A percentile compares a stretch with the other conserved stretches of the same genome.
Evolutionary conservation across 1,140 invertebrate species (phyloP).

Genomic region (Scaptomyza pallida): DNA sequence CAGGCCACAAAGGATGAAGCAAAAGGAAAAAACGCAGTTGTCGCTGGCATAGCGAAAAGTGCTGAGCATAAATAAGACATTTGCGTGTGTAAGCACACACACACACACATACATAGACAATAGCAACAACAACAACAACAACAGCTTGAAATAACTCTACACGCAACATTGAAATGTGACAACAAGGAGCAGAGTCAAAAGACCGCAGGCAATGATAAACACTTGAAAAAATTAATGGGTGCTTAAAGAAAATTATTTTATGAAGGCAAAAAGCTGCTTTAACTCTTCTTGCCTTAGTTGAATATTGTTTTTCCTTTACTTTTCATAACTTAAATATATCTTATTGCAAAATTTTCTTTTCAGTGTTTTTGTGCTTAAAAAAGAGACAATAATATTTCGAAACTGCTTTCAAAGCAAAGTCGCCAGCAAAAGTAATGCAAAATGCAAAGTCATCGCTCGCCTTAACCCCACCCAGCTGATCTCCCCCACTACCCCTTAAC

Average conservation of each 20-base stretch:
- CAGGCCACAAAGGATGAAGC: constrained; percentile 55
- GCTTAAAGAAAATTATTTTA: too few species aligned
- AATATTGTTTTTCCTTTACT: too few species aligned
- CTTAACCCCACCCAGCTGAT: not conserved
- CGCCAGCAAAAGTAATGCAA: constrained; percentile 76
- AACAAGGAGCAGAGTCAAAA: constrained; percentile 11
- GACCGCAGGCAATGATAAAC: constrained; percentile 8
- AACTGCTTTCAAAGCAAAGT: constrained; percentile 76
- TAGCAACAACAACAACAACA: constrained; percentile 40
- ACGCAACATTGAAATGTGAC: constrained; percentile 55
- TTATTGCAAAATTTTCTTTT: not conserved
- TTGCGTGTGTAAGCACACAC: constrained; percentile 67
- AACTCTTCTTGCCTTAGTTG: too few species aligned
- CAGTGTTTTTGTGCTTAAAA: not conserved
- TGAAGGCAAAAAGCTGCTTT: too few species aligned
- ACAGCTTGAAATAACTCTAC: constrained; percentile 69
- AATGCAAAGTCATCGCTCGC: constrained; percentile 76
- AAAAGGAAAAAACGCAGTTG: constrained; percentile 68
- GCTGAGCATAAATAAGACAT: constrained; percentile 82
- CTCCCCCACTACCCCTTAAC: not conserved
- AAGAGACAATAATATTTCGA: constrained; percentile 68
- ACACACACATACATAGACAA: not conserved
- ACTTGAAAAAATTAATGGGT: not conserved
- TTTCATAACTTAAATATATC: not conserved
- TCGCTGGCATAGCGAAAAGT: constrained; percentile 61